These are phyloP conservation scores for Pilophorus perplexus DNA, from an alignment of 2,888 invertebrate species.

Conservation along the genomic window DNA sequence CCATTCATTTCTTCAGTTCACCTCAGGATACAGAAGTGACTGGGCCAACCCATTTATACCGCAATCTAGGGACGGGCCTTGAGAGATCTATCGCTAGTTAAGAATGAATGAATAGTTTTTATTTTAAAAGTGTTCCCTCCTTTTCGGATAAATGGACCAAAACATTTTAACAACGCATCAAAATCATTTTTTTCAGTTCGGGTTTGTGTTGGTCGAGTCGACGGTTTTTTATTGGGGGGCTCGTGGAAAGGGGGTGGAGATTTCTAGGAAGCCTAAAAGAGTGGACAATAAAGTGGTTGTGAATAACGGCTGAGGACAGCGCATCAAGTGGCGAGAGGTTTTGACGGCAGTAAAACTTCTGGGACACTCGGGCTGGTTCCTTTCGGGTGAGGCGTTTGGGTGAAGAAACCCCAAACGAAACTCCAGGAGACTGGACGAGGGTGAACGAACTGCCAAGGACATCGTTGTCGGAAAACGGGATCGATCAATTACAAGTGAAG, in stretches of 20 bases:
- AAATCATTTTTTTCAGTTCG: slow-evolving; percentile 15
- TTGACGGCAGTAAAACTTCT: slow-evolving; percentile 26
- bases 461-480: too few relatives aligned
- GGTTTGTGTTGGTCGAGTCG: slow-evolving; percentile 11
- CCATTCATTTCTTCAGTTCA: slow-evolving; percentile 7
- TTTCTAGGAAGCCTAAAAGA: slow-evolving; percentile 16
- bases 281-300: slow-evolving; percentile 21
- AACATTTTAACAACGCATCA: slow-evolving; percentile 30
- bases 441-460: slow-evolving; percentile 15
- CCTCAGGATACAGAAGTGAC: slow-evolving; percentile 11
- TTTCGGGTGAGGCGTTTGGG: not conserved
- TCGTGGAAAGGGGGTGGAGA: not conserved
- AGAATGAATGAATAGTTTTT: slow-evolving; percentile 30
- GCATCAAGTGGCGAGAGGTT: slow-evolving; percentile 9
- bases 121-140: slow-evolving; percentile 9
- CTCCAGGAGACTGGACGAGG: not conserved
- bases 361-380: not conserved
- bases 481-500: too few relatives aligned
- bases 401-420: slow-evolving; percentile 5
- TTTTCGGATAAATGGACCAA: slow-evolving; percentile 11
- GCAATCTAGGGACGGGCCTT: slow-evolving; percentile 20
- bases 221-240: slow-evolving; percentile 1
- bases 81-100: slow-evolving; percentile 25
- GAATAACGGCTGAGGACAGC: slow-evolving; percentile 1
- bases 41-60: slow-evolving; percentile 9